Base-by-base conservation (phyloP, 2,888 invertebrate species). In the Anagyrus pseudococci region DNA sequence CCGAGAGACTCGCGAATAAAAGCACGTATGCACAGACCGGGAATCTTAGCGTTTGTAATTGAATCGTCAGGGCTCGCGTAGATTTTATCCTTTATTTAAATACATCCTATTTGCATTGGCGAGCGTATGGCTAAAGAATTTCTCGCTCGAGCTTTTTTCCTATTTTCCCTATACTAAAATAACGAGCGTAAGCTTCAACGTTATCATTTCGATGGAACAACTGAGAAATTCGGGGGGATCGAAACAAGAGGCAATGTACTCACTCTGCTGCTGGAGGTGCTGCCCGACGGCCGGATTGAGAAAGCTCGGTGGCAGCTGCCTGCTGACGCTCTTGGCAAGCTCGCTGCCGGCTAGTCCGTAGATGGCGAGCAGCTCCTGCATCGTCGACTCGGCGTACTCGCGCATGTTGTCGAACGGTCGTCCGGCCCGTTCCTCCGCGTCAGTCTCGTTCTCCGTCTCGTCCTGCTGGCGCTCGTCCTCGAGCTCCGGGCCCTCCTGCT, bases 311-410 rank as follows among this genome's bases (percentile, higher is more conserved):
- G 83, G 82, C 66, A 80, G 71, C 67, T 80, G 80, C 67, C 81
- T 76, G 62, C 81, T 77, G 62, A 83, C 76, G 67, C 74, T 74
- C 69, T 82, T 82, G 8, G 79, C 76, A 65, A 82, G 73, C 66
- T 83, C 84, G 47, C 81, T 81, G 49, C 81, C 81, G 26, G 77
- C 76, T 62, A 84, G 75, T 1, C 84, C 85, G 70, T 84, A 85
- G 70, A 84, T 83, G 60, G 83, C 83, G 59, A 85, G 76, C 37
- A 85, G 77, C 72, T 85, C 85, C 70, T 84, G 83, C 84, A 85
- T 84, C 59, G 84, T 84, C 64, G 81, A 83, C 69, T 85, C 84
- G 10, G 83, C 84, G 78, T 83, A 85, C 72, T 84, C 83, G 65
- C 82, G 82, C 76, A 85, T 81, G n/a, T 78, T 81, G 57, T 79